Conservation (phyloP, 2,888 invertebrate genomes). For the Macaria liturata region DNA sequence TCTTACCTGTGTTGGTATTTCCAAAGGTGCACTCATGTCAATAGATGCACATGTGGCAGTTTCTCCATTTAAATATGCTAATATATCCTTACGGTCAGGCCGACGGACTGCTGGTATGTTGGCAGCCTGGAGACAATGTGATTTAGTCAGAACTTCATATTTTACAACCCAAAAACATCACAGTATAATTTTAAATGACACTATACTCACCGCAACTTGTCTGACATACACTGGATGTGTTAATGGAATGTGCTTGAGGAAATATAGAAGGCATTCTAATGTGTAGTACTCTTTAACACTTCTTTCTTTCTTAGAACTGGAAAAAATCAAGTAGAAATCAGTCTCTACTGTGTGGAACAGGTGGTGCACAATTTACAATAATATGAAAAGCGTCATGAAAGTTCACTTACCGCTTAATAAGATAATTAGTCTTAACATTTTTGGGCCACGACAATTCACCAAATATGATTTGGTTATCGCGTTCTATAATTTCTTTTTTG, state of each 20-base stretch:
- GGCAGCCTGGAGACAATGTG: constrained; percentile 85
- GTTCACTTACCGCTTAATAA: constrained; percentile 95
- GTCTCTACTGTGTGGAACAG: background rate
- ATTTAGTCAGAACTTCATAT: no score
- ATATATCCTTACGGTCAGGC: constrained; percentile 97
- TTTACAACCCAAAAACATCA: no score
- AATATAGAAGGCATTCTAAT: constrained; percentile 96
- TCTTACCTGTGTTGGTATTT: constrained; percentile 93
- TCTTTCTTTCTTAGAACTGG: constrained; percentile 95
- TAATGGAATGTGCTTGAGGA: constrained; percentile 95
- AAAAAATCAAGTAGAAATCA: constrained; percentile 42
- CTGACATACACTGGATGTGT: constrained; percentile 98
- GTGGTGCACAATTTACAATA: background rate
- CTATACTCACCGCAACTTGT: constrained; percentile 94
- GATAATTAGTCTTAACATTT: constrained; percentile 98
- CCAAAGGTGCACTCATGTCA: constrained; percentile 98
- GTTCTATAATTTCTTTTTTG: constrained; percentile 98
- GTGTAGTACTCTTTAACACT: constrained; percentile 98
- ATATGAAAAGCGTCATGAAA: background rate
- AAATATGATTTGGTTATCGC: constrained; percentile 97
- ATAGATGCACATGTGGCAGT: constrained; percentile 95
- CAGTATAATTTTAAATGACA: no score
- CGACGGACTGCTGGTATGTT: constrained; percentile 97
- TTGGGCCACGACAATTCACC: constrained; percentile 99
- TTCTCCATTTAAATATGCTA: constrained; percentile 98